Evolutionary conservation across 2,797 vertebrate genomes (phyloP).

Genomic region (Linurgus olivaceus): DNA sequence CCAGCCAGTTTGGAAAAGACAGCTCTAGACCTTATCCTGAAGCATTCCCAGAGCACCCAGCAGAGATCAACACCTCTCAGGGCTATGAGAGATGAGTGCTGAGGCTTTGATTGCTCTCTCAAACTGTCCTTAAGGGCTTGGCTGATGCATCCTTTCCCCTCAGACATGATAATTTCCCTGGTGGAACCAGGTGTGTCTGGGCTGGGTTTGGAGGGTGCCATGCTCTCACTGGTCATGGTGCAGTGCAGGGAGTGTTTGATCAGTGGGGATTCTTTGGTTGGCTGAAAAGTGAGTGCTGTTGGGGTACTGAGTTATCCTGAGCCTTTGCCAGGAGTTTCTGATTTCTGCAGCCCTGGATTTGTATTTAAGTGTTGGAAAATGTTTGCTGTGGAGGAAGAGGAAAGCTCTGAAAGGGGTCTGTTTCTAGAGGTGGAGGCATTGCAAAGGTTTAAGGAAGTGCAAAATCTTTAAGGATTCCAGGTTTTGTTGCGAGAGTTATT

Average conservation of each 20-base stretch:
- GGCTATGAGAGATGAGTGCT: rapidly evolving
- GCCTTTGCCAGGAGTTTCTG: not conserved
- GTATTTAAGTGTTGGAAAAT: not conserved
- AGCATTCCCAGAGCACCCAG: not conserved
- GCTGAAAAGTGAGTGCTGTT: not conserved
- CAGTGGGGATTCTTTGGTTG: not conserved
- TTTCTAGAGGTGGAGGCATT: not conserved
- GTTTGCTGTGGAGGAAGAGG: not conserved
- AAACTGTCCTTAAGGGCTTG: not conserved
- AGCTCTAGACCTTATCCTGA: not conserved
- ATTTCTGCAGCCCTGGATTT: not conserved
- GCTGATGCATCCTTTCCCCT: not conserved
- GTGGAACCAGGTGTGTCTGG: not conserved
- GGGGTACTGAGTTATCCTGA: not conserved
- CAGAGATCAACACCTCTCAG: not conserved
- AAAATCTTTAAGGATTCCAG: not conserved
- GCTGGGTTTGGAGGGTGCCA: not conserved
- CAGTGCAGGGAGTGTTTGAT: not conserved
- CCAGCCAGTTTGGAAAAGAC: not conserved
- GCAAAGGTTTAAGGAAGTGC: not conserved
- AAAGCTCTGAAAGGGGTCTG: not conserved
- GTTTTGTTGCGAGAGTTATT: not conserved
- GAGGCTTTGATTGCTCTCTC: not conserved
- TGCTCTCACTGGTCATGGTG: not conserved
- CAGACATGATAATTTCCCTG: rapidly evolving